Conservation (phyloP, 2,113 vertebrate genomes). For the Orycteropus afer region DNA sequence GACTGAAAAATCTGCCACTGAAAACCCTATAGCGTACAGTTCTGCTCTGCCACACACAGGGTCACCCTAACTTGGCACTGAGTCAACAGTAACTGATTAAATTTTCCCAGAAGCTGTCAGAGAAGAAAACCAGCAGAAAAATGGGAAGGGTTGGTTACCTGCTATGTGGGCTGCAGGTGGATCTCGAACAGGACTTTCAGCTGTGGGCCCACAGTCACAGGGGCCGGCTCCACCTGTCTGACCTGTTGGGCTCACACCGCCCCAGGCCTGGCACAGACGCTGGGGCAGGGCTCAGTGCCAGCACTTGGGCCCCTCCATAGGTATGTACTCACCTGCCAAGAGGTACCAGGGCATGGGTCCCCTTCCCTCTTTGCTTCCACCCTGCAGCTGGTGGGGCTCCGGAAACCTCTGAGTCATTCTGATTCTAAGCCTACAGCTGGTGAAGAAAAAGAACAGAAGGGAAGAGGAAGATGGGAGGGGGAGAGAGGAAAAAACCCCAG, state of each 20-base stretch:
- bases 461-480: neutral
- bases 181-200: neutral
- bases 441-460: neutral
- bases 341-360: accelerated
- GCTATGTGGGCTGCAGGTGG: neutral
- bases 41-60: neutral
- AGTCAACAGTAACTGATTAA: neutral
- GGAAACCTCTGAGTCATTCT: neutral
- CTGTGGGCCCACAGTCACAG: accelerated
- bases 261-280: neutral
- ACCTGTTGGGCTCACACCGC: neutral
- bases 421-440: neutral
- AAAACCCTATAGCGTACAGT: neutral
- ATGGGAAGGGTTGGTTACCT: neutral
- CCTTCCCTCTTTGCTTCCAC: neutral
- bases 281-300: neutral
- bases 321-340: neutral
- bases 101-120: neutral
- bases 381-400: neutral
- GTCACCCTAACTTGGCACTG: neutral
- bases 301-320: neutral
- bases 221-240: constrained; percentile 41
- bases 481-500: neutral
- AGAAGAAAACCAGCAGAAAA: neutral
- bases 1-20: neutral